Evolutionary conservation across 1,140 invertebrate species (phyloP).

Genomic region (Leguminivora glycinivorella): DNA sequence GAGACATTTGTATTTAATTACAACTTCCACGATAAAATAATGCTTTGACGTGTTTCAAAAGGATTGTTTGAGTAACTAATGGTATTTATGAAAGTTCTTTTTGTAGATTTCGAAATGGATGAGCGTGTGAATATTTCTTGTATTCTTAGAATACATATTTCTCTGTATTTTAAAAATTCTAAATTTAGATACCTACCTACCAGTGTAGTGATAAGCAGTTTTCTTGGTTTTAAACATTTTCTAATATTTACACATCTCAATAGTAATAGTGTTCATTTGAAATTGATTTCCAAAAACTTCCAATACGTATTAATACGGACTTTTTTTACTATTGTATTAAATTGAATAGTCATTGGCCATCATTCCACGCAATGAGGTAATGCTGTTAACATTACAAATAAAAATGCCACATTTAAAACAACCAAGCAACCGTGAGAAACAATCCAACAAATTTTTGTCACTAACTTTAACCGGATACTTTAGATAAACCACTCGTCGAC

Average conservation of each 20-base stretch:
- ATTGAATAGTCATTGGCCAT: too few species aligned
- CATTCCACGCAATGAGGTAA: too few species aligned
- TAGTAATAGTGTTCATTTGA: too few species aligned
- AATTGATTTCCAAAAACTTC: too few species aligned
- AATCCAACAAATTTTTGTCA: constrained; percentile 43
- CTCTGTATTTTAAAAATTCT: background rate
- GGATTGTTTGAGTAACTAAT: constrained; percentile 31
- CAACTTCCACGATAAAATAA: constrained; percentile 44
- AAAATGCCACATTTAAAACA: background rate
- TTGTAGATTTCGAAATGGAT: constrained; percentile 14
- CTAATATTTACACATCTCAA: too few species aligned
- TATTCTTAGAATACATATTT: background rate
- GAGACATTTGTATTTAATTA: constrained; percentile 50
- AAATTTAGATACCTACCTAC: background rate
- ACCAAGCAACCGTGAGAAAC: constrained; percentile 11
- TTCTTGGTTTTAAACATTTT: too few species aligned
- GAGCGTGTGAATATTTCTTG: constrained; percentile 21
- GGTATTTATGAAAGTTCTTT: constrained; percentile 27
- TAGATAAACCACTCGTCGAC: constrained; percentile 63
- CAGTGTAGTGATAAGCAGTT: too few species aligned
- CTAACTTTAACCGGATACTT: constrained; percentile 54
- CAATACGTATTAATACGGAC: too few species aligned
- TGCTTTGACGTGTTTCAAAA: constrained; percentile 42
- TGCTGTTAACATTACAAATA: background rate
- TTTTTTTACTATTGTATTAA: too few species aligned